Evolutionary conservation across 1,140 invertebrate species (phyloP).

Genomic region (Hypothenemus hampei): DNA sequence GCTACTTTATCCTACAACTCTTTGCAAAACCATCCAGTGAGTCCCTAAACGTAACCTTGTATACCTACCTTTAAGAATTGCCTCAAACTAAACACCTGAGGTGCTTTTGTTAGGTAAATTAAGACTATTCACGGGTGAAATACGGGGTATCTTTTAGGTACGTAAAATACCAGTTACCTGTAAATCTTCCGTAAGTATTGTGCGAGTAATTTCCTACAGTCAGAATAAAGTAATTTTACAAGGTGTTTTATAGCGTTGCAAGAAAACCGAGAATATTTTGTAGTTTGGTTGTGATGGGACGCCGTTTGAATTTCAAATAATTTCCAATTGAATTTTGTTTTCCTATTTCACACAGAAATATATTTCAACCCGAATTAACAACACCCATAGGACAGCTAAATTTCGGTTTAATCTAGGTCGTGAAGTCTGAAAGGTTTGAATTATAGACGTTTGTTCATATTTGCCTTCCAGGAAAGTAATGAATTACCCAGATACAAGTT

Average conservation of each 20-base stretch:
- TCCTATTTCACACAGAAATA: neutral
- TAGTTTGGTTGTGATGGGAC: too few relatives aligned
- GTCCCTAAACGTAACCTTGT: slow-evolving; percentile 17
- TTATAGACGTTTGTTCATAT: neutral
- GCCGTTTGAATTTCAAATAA: too few relatives aligned
- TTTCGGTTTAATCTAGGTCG: neutral
- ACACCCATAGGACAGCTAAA: neutral
- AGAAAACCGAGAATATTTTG: too few relatives aligned
- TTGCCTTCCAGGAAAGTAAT: neutral
- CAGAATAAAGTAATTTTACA: too few relatives aligned
- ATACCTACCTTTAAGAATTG: slow-evolving; percentile 9
- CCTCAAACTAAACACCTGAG: slow-evolving; percentile 20
- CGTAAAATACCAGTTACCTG: slow-evolving; percentile 22
- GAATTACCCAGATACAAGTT: neutral
- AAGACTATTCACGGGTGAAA: slow-evolving; percentile 22
- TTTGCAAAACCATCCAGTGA: slow-evolving; percentile 14
- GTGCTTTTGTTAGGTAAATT: slow-evolving; percentile 26
- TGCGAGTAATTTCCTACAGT: slow-evolving; percentile 4
- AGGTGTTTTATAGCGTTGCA: too few relatives aligned
- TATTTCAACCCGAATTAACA: neutral
- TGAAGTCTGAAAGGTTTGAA: neutral
- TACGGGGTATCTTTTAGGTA: slow-evolving; percentile 20
- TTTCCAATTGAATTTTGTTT: too few relatives aligned
- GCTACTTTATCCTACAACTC: neutral
- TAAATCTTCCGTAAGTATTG: slow-evolving; percentile 21